Percentiles rank a stretch among this genome's conserved stretches.
These are phyloP conservation scores for Nomada flava DNA, from an alignment of 2,888 invertebrate species.

Conservation along the genomic window DNA sequence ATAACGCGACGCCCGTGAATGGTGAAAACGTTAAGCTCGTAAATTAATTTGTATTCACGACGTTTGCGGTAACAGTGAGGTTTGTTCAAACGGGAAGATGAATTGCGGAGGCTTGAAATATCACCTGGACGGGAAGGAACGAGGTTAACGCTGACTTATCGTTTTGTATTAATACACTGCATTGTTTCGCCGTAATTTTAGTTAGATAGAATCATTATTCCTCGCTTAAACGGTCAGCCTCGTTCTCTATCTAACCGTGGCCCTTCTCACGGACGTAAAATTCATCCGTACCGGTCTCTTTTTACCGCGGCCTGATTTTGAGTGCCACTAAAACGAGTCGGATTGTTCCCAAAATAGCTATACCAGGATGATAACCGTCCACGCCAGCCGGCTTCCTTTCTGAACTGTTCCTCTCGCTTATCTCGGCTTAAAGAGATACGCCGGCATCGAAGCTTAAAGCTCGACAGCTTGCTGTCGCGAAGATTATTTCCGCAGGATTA, in stretches of 20 bases:
- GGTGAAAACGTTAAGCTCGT: conserved; percentile 3
- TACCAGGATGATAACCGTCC: conserved; percentile 60
- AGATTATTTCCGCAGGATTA: conserved; percentile 56
- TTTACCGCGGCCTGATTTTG: conserved; percentile 53
- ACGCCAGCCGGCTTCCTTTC: conserved; percentile 43
- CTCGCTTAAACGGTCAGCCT: conserved; percentile 45
- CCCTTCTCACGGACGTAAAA: conserved; percentile 1
- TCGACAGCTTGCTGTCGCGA: conserved; percentile 44
- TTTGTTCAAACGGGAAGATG: conserved; percentile 6
- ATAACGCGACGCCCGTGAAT: conserved; percentile 9
- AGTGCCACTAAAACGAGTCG: conserved; percentile 55
- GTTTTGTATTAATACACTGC: conserved; percentile 32
- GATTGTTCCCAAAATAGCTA: conserved; percentile 62
- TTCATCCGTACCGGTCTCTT: conserved; percentile 18
- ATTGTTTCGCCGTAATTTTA: conserved; percentile 55
- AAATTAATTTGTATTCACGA: conserved; percentile 62
- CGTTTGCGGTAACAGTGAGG: conserved; percentile 8
- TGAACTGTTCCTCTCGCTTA: conserved; percentile 46
- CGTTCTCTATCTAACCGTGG: conserved; percentile 9
- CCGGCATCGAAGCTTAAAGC: conserved; percentile 51
- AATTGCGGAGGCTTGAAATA: conserved; percentile 37
- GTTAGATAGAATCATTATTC: conserved; percentile 49
- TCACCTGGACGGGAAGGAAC: conserved; percentile 34
- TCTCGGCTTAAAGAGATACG: conserved; percentile 59
- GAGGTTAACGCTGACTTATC: conserved; percentile 52